A percentile compares a stretch with the other conserved stretches of the same genome.
Evolutionary conservation across 1,140 invertebrate species (phyloP).

Genomic region (Metaphire vulgaris): DNA sequence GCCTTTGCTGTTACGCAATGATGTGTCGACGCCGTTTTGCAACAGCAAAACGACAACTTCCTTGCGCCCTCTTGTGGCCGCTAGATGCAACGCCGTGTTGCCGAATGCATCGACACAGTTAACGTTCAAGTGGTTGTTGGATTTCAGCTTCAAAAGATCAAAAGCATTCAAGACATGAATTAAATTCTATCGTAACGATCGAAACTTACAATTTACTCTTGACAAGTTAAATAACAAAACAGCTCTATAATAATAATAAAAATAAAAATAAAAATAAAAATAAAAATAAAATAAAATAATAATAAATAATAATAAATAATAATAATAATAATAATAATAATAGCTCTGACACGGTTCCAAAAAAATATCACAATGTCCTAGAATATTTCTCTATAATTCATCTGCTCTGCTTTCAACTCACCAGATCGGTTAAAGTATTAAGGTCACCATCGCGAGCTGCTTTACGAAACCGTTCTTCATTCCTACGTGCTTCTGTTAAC

Average conservation of each 20-base stretch:
- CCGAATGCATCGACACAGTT: slow-evolving; percentile 57
- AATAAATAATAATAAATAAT: too few species aligned
- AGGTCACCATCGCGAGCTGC: slow-evolving; percentile 59
- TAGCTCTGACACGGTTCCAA: too few species aligned
- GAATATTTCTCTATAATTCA: too few species aligned
- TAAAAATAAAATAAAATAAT: too few species aligned
- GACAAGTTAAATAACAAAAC: too few species aligned
- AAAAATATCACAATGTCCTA: too few species aligned
- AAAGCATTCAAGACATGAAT: slow-evolving; percentile 12
- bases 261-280: too few species aligned
- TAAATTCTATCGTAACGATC: too few species aligned
- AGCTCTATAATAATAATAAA: too few species aligned
- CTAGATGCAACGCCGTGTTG: slow-evolving; percentile 64
- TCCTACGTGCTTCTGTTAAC: slow-evolving; percentile 53
- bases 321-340: too few species aligned
- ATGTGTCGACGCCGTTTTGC: slow-evolving; percentile 57
- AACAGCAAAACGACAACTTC: slow-evolving; percentile 62
- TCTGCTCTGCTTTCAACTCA: too few species aligned
- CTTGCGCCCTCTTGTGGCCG: slow-evolving; percentile 61
- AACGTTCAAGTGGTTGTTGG: slow-evolving; percentile 48
- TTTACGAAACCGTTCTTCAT: slow-evolving; percentile 56
- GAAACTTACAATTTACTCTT: too few species aligned
- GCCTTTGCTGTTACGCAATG: slow-evolving; percentile 52
- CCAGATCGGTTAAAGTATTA: slow-evolving; percentile 57
- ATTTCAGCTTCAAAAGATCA: slow-evolving; percentile 44